Evolutionary conservation across 1,140 invertebrate genomes (phyloP).

Genomic region (Diuraphis noxia): DNA sequence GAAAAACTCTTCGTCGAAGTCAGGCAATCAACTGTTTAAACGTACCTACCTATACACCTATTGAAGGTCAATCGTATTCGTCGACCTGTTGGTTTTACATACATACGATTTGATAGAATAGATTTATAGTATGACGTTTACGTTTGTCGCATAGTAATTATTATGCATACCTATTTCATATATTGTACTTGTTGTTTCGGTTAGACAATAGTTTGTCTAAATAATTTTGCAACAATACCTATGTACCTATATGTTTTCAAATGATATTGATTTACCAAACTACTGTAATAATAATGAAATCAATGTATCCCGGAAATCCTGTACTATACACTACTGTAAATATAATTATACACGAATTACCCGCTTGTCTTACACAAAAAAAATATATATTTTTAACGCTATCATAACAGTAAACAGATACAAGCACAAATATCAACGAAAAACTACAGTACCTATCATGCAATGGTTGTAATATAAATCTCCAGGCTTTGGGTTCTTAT

Average conservation of each 20-base stretch:
- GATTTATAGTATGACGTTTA: background rate
- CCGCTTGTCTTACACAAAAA: background rate
- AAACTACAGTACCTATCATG: background rate
- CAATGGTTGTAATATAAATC: background rate
- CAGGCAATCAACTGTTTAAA: background rate
- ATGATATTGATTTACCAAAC: background rate
- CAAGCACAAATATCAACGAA: background rate
- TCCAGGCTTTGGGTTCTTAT: background rate
- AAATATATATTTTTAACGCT: background rate
- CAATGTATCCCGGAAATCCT: slow-evolving; percentile 42
- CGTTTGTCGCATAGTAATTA: slow-evolving; percentile 35
- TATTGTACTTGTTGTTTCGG: background rate
- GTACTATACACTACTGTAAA: background rate
- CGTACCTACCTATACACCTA: background rate
- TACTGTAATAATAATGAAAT: background rate
- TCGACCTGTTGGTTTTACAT: slow-evolving; percentile 33
- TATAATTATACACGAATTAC: background rate
- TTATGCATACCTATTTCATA: background rate
- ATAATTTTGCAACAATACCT: background rate
- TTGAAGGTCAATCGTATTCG: slow-evolving; percentile 45
- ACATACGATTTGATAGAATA: slow-evolving; percentile 23
- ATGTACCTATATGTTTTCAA: background rate
- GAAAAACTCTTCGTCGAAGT: background rate
- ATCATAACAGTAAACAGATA: background rate
- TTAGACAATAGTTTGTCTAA: slow-evolving; percentile 8